Percentiles rank a stretch among this genome's conserved stretches.
phyloP scores from a whole-genome alignment of 1,140 invertebrate genomes.

The Sarcophaga peregrina region DNA sequence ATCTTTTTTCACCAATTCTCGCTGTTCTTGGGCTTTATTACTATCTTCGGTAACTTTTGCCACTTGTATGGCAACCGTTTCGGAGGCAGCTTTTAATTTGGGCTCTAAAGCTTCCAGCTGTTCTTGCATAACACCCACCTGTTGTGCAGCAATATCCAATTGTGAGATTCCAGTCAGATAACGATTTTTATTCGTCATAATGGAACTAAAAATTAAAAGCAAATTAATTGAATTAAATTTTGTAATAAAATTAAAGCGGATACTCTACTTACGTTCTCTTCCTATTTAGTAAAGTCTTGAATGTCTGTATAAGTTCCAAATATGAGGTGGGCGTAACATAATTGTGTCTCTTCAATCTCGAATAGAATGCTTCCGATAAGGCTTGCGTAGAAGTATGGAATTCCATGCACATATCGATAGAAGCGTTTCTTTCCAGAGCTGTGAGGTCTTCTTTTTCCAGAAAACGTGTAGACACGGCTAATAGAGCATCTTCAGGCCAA shows the following conservation, averaged over 20 bases:
- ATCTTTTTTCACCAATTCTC: slow-evolving; percentile 68
- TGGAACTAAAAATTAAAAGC: slow-evolving; percentile 59
- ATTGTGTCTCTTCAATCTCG: slow-evolving; percentile 79
- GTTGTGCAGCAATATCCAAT: slow-evolving; percentile 82
- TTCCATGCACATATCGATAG: slow-evolving; percentile 89
- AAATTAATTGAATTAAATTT: background rate
- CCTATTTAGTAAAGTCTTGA: slow-evolving; percentile 82
- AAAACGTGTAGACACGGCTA: slow-evolving; percentile 90
- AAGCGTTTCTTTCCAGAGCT: slow-evolving; percentile 75
- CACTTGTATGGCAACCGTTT: slow-evolving; percentile 69
- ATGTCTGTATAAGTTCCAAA: slow-evolving; percentile 90
- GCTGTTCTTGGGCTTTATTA: slow-evolving; percentile 73
- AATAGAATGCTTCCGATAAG: slow-evolving; percentile 80
- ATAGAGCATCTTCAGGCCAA: slow-evolving; percentile 93
- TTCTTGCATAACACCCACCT: slow-evolving; percentile 87
- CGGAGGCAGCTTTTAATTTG: slow-evolving; percentile 84
- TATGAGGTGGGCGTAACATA: slow-evolving; percentile 97
- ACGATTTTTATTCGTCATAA: slow-evolving; percentile 73
- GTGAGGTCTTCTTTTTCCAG: slow-evolving; percentile 86
- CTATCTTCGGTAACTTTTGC: slow-evolving; percentile 77
- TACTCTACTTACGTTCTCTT: slow-evolving; percentile 76
- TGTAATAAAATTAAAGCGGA: background rate
- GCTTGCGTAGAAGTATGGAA: slow-evolving; percentile 88
- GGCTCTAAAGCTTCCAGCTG: slow-evolving; percentile 89
- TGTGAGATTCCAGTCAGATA: slow-evolving; percentile 91